A percentile compares a stretch with the other conserved stretches of the same genome.
Conservation (phyloP, 2,113 vertebrate species). For the Xiphophorus maculatus region DNA sequence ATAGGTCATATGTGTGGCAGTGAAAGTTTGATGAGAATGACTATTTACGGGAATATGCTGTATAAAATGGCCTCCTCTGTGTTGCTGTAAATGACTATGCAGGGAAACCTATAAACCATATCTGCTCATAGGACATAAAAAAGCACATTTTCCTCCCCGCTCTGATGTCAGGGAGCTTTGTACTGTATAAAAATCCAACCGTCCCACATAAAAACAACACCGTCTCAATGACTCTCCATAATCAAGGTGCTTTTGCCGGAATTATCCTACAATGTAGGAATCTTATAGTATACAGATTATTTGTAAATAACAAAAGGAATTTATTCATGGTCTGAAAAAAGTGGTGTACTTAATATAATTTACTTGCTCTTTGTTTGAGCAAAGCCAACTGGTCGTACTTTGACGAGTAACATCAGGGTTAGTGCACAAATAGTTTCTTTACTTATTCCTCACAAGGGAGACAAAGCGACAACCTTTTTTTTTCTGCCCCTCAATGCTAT, state of each 20-base stretch:
- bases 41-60: constrained; percentile 55
- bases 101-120: constrained; percentile 43
- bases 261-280: constrained; percentile 8
- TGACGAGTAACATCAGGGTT: constrained; percentile 32
- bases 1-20: constrained; percentile 32
- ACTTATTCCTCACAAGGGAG: neutral
- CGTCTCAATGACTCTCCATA: neutral
- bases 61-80: constrained; percentile 39
- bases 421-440: constrained; percentile 27
- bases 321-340: constrained; percentile 9
- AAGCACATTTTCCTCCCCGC: constrained; percentile 34
- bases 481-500: constrained; percentile 20
- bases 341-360: neutral
- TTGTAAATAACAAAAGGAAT: constrained; percentile 35
- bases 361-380: constrained; percentile 2
- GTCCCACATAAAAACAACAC: constrained; percentile 4
- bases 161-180: constrained; percentile 50
- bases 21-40: constrained; percentile 42
- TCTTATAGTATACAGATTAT: neutral
- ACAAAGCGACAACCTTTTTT: constrained; percentile 40
- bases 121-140: constrained; percentile 29
- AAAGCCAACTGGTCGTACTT: constrained; percentile 33
- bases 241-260: constrained; percentile 1
- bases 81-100: constrained; percentile 51
- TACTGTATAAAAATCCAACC: constrained; percentile 53